Base-by-base conservation (phyloP, 1,140 invertebrate species). In the Yoshiicerus persimilis region DNA sequence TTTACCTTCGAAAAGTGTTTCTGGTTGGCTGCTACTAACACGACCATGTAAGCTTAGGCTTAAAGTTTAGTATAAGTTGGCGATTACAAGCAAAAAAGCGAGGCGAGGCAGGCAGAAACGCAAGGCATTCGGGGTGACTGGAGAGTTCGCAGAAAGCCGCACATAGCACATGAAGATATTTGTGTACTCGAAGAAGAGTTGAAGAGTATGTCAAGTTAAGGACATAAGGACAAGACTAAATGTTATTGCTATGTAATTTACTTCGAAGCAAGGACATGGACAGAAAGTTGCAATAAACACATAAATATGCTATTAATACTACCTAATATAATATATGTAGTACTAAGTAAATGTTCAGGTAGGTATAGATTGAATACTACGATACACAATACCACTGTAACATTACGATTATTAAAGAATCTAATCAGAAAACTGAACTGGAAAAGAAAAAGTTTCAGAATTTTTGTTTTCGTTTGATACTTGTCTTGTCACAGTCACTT, bases 221-320 rank as follows among this genome's bases (percentile, higher is more conserved):
- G 66, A 70, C 66, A 70, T 70, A 38, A 80, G 75, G 75, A 38
- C 75, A 80, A 11, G 70, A 77, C 23, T 70, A 70, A 70, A 80
- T 80, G 75, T 38, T 80, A 80, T 80, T 80, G 75, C 75, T 80
- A 80, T 80, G 75, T 80, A 34, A 38, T 80, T 80, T 80, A 23
- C n/a, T 80, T 23, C n/a, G 38, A 32, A 36, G 32, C 32, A 80
- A 80, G 75, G 75, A 36, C 75, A 80, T 36, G 2, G 2, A 80
- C 30, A 80, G 1, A 20, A 80, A 10, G n/a, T n/a, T n/a, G n/a
- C n/a, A n/a, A n/a, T n/a, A 77, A 27, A 66, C 27, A 4, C 2
- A 11, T 25, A n/a, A n/a, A n/a, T 70, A 66, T 30, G 6, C n/a
- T 66, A 70, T 70, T 13, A 27, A 56, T 20, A 47, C 16, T 47